Base-by-base conservation (phyloP, 2,888 invertebrate genomes). In the Zhuqinia jingwanae region DNA sequence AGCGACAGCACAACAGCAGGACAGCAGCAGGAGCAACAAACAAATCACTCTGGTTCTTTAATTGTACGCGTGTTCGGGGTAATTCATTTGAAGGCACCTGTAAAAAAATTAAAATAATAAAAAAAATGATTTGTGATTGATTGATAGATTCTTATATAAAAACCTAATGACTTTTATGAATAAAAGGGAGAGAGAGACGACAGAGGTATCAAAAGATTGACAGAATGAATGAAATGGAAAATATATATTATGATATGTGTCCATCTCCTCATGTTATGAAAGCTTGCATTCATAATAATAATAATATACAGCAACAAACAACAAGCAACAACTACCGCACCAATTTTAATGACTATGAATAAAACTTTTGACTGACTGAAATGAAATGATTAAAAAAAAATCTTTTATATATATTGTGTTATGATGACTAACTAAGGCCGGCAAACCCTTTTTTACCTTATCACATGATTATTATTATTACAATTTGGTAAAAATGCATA, bases 31-130 rank as follows among this genome's bases (percentile, higher is more conserved):
- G 13, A 50, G 50, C 58, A 58, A 58, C n/a, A 17, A 5, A 50
- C 50, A 50, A 50, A 30, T 50, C 73, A 73, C 50, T 73, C n/a
- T 27, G 50, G 50, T 73, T 20, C 47, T 6, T 73, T 73, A 27
- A 73, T 73, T 73, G 73, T 30, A 17, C 73, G 73, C 73, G 73
- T 73, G 73, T 11, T 50, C 27, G 50, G 22, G 50, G 27, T 53
- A 45, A 58, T 42, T 76, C 42, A 22, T 36, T 76, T 56, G 58
- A 76, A 76, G 76, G 58, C 58, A 58, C 76, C 76, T 76, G 76
- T 58, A 58, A 20, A 22, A 53, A 76, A 76, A 76, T 42, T 42
- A 58, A 58, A 76, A 75, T 27, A 22, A 58, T 22, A 58, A 58
- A 6, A 58, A 76, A 58, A 58, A 22, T 27, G 25, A 50, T 27